Conservation (phyloP, 2,888 invertebrate species). For the Heteromurus nitidus region DNA sequence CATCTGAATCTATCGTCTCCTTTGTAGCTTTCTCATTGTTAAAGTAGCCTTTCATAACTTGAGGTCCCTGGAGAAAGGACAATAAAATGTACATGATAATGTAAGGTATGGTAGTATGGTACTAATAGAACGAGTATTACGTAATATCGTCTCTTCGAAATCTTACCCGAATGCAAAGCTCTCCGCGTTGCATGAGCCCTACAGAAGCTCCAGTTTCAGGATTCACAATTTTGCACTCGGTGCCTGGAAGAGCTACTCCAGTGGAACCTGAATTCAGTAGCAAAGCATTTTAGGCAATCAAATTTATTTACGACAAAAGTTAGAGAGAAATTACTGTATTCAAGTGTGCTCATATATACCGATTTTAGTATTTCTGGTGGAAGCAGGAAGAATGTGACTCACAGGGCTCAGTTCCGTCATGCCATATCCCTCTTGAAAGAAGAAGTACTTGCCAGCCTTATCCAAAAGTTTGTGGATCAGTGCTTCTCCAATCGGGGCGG, state of each 20-base stretch:
- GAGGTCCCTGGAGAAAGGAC: conserved; percentile 40
- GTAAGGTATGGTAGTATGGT: neutral
- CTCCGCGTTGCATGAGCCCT: conserved; percentile 83
- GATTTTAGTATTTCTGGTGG: conserved; percentile 64
- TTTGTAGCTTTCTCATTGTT: conserved; percentile 85
- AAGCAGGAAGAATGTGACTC: conserved; percentile 43
- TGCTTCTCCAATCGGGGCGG: conserved; percentile 80
- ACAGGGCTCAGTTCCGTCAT: conserved; percentile 81
- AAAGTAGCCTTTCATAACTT: conserved; percentile 86
- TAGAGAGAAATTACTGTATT: too few relatives aligned
- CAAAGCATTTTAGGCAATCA: too few relatives aligned
- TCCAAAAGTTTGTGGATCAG: conserved; percentile 80
- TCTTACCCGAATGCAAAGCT: conserved; percentile 83
- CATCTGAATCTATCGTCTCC: conserved; percentile 84
- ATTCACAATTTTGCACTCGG: conserved; percentile 81
- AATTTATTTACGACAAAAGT: too few relatives aligned
- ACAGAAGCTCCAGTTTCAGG: conserved; percentile 79
- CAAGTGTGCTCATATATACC: too few relatives aligned
- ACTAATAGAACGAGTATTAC: neutral
- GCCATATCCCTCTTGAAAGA: conserved; percentile 78
- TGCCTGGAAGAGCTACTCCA: conserved; percentile 74
- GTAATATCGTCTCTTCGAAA: neutral
- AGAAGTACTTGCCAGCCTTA: conserved; percentile 74
- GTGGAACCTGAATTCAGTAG: conserved; percentile 32
- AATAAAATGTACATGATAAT: too few relatives aligned